Percentiles rank a stretch among this genome's conserved stretches.
These are phyloP conservation scores for Alexandromys fortis DNA, from an alignment of 2,113 vertebrate genomes.

Conservation along the genomic window DNA sequence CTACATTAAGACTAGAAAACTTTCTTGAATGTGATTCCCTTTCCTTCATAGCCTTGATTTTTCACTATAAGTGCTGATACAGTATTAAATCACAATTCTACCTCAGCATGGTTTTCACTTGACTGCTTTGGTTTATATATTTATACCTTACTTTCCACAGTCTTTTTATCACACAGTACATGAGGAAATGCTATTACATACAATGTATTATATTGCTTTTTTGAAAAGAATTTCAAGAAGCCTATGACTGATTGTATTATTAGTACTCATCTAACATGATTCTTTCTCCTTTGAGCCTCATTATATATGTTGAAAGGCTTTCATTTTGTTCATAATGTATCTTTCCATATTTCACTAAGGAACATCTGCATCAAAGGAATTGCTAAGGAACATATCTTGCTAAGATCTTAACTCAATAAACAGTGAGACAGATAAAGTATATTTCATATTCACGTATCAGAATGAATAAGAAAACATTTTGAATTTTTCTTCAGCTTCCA, in stretches of 20 bases:
- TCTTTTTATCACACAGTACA: not conserved
- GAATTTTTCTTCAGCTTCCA: slow-evolving; percentile 17
- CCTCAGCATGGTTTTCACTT: not conserved
- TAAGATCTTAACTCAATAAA: slow-evolving; percentile 37
- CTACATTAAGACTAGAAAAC: not conserved
- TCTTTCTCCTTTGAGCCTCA: not conserved
- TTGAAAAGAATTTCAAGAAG: not conserved
- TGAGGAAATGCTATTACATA: not conserved
- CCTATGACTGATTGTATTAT: not conserved
- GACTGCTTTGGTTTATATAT: not conserved
- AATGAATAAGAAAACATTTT: slow-evolving; percentile 48
- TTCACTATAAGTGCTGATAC: not conserved
- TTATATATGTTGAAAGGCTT: not conserved
- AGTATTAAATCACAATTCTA: not conserved
- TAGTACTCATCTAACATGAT: not conserved
- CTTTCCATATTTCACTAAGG: not conserved
- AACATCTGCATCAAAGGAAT: not conserved
- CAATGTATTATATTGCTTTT: not conserved
- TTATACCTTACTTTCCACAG: not conserved
- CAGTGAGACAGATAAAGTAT: not conserved
- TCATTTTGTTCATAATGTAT: not conserved
- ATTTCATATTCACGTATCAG: slow-evolving; percentile 28
- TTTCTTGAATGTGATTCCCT: not conserved
- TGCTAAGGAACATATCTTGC: not conserved
- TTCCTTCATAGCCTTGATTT: not conserved